Conservation (phyloP, 2,888 invertebrate species). For the Eugnorisma glareosa region DNA sequence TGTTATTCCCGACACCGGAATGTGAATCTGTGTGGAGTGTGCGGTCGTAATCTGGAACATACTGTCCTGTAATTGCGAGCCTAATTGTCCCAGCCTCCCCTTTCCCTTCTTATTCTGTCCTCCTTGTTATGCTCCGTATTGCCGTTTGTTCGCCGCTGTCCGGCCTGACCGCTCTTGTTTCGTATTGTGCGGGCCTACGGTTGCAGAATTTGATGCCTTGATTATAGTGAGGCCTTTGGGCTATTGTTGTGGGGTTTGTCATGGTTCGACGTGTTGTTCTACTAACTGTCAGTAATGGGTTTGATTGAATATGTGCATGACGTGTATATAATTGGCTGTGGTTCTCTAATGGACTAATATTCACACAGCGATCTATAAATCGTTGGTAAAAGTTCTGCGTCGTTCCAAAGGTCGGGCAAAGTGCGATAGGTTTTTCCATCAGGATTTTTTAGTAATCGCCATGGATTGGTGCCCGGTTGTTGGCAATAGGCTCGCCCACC, state of each 20-base stretch:
- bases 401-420: background rate
- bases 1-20: slow-evolving; percentile 83
- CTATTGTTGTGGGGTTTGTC: slow-evolving; percentile 35
- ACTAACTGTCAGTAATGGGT: slow-evolving; percentile 7
- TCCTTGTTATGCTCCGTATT: slow-evolving; percentile 69
- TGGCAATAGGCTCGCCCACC: background rate
- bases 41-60: slow-evolving; percentile 88
- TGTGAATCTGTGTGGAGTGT: slow-evolving; percentile 83
- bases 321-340: background rate
- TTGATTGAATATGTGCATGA: slow-evolving; percentile 3
- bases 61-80: slow-evolving; percentile 90
- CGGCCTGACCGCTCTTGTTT: slow-evolving; percentile 44
- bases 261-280: slow-evolving; percentile 22
- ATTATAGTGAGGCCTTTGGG: slow-evolving; percentile 42
- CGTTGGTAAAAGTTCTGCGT: background rate
- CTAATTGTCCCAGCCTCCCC: slow-evolving; percentile 84
- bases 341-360: background rate
- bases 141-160: slow-evolving; percentile 33
- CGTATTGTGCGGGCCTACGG: slow-evolving; percentile 52
- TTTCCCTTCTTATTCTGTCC: slow-evolving; percentile 77
- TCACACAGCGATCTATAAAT: background rate
- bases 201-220: slow-evolving; percentile 60
- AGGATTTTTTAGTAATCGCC: background rate
- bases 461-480: background rate
- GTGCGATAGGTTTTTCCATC: background rate